Evolutionary conservation across 1,140 invertebrate species (phyloP).

Genomic region (Steinernema feltiae): DNA sequence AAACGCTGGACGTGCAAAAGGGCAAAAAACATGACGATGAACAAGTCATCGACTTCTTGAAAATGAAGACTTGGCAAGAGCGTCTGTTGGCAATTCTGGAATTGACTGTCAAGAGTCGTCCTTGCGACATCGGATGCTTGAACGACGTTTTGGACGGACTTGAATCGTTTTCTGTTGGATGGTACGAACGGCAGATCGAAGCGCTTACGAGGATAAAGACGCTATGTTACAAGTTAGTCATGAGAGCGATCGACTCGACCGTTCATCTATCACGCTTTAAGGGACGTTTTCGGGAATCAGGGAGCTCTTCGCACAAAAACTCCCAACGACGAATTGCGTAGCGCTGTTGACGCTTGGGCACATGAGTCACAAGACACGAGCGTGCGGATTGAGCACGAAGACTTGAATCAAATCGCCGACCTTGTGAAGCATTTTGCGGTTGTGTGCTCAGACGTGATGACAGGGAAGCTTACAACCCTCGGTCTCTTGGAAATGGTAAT

Average conservation of each 20-base stretch:
- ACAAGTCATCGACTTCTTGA: not conserved
- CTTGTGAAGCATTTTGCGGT: too few species aligned
- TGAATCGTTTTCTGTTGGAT: not conserved
- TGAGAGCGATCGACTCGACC: not conserved
- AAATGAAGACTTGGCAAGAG: not conserved
- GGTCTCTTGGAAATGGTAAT: too few species aligned
- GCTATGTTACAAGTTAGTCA: not conserved
- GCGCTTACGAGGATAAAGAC: not conserved
- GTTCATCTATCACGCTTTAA: not conserved
- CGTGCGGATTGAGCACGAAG: too few species aligned
- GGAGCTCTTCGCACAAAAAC: not conserved
- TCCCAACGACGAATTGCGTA: not conserved
- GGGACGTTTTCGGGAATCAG: not conserved
- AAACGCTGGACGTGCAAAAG: not conserved
- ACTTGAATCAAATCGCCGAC: not conserved
- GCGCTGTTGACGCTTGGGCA: not conserved
- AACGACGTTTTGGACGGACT: not conserved
- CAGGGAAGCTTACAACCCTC: too few species aligned
- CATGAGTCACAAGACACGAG: too few species aligned
- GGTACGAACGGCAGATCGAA: not conserved
- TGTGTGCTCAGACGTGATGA: too few species aligned
- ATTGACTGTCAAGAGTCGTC: not conserved
- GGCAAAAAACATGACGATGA: not conserved
- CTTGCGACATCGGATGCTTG: not conserved
- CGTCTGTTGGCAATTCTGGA: not conserved